Conservation (phyloP, 2,888 invertebrate species). For the Lacanobia oleracea region DNA sequence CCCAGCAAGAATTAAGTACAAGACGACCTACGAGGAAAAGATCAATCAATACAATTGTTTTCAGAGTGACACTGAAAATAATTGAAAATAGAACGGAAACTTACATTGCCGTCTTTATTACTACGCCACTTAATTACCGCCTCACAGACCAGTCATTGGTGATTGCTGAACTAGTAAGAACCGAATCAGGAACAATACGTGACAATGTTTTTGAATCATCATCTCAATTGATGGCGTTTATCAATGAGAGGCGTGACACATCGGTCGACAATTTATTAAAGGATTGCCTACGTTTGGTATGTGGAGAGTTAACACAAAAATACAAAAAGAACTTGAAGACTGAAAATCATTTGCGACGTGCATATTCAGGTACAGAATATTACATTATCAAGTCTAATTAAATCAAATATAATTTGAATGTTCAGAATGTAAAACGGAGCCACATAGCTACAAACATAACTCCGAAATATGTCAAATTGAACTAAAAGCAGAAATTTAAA, state of each 20-base stretch:
- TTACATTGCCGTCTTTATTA: constrained; percentile 41
- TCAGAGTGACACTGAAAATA: constrained; percentile 35
- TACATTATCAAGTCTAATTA: not conserved
- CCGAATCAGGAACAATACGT: constrained; percentile 69
- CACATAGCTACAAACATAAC: not conserved
- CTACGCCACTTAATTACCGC: constrained; percentile 19
- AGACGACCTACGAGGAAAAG: constrained; percentile 11
- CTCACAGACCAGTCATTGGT: constrained; percentile 24
- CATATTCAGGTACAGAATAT: too few relatives aligned
- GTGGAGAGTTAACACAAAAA: not conserved
- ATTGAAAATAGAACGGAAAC: constrained; percentile 42
- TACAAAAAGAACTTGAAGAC: too few relatives aligned
- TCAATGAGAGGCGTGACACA: constrained; percentile 71
- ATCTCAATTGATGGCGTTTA: constrained; percentile 76
- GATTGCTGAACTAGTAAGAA: constrained; percentile 63
- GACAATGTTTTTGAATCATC: constrained; percentile 83
- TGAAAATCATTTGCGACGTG: too few relatives aligned
- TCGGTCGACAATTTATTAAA: constrained; percentile 51
- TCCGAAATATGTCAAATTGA: too few relatives aligned
- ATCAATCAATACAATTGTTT: constrained; percentile 25
- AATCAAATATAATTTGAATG: not conserved
- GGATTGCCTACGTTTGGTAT: not conserved
- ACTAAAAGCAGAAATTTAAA: too few relatives aligned
- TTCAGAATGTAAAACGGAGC: too few relatives aligned
- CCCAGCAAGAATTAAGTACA: not conserved